Conservation (phyloP, 2,888 invertebrate species). For the Trissoscelio sp. region DNA sequence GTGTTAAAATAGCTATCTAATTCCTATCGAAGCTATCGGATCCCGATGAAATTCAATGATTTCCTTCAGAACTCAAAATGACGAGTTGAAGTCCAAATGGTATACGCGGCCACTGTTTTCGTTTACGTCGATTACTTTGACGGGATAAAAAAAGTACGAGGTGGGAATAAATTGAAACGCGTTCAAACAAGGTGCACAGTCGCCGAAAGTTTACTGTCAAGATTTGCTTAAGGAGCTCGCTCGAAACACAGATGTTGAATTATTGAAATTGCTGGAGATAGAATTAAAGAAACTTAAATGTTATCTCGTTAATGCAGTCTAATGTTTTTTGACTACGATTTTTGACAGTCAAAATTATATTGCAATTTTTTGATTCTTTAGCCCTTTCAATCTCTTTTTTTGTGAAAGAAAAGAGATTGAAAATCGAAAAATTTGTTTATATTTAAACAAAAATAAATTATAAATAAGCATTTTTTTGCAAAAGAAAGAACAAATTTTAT, state of each 20-base stretch:
- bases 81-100: constrained; percentile 4
- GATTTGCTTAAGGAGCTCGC: constrained; percentile 2
- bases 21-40: constrained; percentile 1
- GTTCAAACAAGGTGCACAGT: not conserved
- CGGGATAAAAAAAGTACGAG: not conserved
- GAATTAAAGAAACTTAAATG: constrained; percentile 15
- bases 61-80: not conserved
- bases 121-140: not conserved
- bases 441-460: too few relatives aligned
- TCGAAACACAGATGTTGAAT: constrained; percentile 18
- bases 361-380: too few relatives aligned
- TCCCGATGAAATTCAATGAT: constrained; percentile 20
- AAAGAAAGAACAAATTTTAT: too few relatives aligned
- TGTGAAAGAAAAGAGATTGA: too few relatives aligned
- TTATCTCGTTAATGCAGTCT: constrained; percentile 5
- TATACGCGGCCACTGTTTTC: too few relatives aligned
- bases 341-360: too few relatives aligned
- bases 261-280: constrained; percentile 23
- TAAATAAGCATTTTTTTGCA: too few relatives aligned
- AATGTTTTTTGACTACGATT: not conserved
- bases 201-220: constrained; percentile 6
- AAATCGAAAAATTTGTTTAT: too few relatives aligned
- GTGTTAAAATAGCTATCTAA: constrained; percentile 12
- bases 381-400: too few relatives aligned
- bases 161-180: not conserved